These are phyloP conservation scores for Nemotelus pantherinus DNA, from an alignment of 2,888 invertebrate species.

Conservation along the genomic window DNA sequence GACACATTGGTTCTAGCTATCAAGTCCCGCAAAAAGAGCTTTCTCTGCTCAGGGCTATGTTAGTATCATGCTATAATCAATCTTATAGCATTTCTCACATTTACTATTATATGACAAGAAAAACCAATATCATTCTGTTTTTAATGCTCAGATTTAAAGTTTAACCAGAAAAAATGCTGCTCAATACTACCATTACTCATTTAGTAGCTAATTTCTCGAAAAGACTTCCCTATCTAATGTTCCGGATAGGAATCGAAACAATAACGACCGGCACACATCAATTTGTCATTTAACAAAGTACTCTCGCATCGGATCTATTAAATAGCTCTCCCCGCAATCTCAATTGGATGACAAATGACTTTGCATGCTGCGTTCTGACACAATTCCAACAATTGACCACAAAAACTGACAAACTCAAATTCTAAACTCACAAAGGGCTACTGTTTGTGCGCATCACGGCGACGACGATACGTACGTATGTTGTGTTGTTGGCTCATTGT, in stretches of 20 bases:
- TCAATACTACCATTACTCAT: background rate
- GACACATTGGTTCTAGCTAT: too few species aligned
- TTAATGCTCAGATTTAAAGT: too few species aligned
- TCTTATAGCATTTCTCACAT: too few species aligned
- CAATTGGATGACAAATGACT: slow-evolving; percentile 46
- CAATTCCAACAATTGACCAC: slow-evolving; percentile 50
- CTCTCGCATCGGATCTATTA: slow-evolving; percentile 13
- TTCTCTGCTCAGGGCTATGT: too few species aligned
- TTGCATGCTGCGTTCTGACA: slow-evolving; percentile 49
- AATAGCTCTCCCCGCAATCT: slow-evolving; percentile 21
- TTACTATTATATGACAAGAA: too few species aligned
- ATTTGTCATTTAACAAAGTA: slow-evolving; percentile 49
- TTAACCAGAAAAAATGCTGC: too few species aligned
- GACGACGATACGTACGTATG: background rate
- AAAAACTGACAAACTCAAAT: slow-evolving; percentile 45
- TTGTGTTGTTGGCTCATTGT: background rate
- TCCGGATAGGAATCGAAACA: slow-evolving; percentile 19
- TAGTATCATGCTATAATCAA: too few species aligned
- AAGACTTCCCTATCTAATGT: background rate
- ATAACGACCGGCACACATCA: slow-evolving; percentile 34
- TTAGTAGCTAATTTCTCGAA: background rate
- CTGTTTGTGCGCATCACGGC: background rate
- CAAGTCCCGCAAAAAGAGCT: too few species aligned
- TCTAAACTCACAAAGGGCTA: slow-evolving; percentile 36
- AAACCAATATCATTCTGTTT: too few species aligned